Percentiles rank a stretch among this genome's conserved stretches.
Conservation (phyloP, 2,888 invertebrate genomes). For the Metalampra italica region DNA sequence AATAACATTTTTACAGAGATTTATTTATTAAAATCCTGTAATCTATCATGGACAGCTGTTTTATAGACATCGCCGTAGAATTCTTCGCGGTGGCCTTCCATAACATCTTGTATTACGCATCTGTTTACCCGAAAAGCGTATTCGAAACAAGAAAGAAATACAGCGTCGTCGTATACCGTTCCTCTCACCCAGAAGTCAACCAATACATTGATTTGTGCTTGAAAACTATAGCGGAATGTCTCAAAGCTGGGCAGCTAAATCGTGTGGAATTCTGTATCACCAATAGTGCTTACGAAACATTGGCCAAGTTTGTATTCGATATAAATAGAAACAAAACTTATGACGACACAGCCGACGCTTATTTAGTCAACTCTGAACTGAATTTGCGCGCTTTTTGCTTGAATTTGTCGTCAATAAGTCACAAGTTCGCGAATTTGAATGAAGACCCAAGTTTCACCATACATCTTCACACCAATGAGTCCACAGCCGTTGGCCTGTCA, state of each 20-base stretch:
- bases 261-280: conserved; percentile 73
- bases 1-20: too few species aligned
- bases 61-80: conserved; percentile 79
- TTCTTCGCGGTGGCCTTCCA: conserved; percentile 83
- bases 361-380: conserved; percentile 80
- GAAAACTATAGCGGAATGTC: conserved; percentile 67
- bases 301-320: conserved; percentile 57
- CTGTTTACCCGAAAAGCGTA: conserved; percentile 81
- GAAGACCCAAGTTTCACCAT: conserved; percentile 80
- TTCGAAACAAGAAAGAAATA: conserved; percentile 82
- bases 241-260: conserved; percentile 67
- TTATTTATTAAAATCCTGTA: too few species aligned
- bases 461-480: conserved; percentile 78
- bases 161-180: conserved; percentile 77
- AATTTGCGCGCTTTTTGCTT: conserved; percentile 80
- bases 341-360: conserved; percentile 73
- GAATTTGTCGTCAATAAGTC: conserved; percentile 69
- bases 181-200: conserved; percentile 81
- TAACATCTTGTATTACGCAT: conserved; percentile 77
- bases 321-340: conserved; percentile 37
- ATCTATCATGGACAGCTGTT: conserved; percentile 60
- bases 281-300: conserved; percentile 36
- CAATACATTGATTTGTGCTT: conserved; percentile 79
- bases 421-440: conserved; percentile 69
- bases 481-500: conserved; percentile 73